phyloP scores from a whole-genome alignment of 2,113 vertebrate genomes.

The Falcunculus frontatus region DNA sequence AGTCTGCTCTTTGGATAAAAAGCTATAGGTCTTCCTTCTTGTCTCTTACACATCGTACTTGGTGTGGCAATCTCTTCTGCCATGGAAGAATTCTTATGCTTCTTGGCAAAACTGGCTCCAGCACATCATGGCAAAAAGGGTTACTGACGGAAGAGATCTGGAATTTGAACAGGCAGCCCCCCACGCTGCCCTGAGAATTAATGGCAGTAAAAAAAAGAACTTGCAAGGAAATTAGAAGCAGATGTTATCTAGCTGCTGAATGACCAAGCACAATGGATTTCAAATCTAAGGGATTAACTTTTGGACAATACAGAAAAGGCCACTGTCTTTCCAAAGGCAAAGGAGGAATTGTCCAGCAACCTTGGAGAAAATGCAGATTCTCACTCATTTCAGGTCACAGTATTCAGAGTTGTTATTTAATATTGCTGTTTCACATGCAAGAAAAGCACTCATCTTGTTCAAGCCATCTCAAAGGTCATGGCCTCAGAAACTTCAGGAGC shows the following conservation, averaged over 20 bases:
- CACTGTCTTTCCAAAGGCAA: not conserved
- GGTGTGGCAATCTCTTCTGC: not conserved
- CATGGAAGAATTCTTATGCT: accelerated
- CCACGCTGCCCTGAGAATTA: not conserved
- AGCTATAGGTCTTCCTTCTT: not conserved
- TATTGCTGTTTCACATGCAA: not conserved
- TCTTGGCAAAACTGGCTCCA: not conserved
- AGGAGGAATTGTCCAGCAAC: not conserved
- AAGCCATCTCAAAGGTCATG: not conserved
- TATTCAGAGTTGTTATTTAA: not conserved
- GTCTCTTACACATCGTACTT: accelerated
- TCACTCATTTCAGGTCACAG: not conserved
- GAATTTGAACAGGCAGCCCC: not conserved
- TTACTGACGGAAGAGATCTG: not conserved
- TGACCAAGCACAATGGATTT: not conserved
- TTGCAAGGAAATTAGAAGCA: not conserved
- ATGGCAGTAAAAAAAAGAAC: not conserved
- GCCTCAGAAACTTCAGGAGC: not conserved
- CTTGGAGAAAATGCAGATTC: not conserved
- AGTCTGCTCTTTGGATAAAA: not conserved
- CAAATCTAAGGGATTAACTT: not conserved
- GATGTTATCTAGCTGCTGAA: not conserved
- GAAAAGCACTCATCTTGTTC: not conserved
- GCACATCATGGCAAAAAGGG: not conserved
- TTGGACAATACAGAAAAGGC: not conserved